Evolutionary conservation across 2,888 invertebrate genomes (phyloP), one percentile per base, ranked within the genome.

Genomic region (Malthinus seriepunctatus): DNA sequence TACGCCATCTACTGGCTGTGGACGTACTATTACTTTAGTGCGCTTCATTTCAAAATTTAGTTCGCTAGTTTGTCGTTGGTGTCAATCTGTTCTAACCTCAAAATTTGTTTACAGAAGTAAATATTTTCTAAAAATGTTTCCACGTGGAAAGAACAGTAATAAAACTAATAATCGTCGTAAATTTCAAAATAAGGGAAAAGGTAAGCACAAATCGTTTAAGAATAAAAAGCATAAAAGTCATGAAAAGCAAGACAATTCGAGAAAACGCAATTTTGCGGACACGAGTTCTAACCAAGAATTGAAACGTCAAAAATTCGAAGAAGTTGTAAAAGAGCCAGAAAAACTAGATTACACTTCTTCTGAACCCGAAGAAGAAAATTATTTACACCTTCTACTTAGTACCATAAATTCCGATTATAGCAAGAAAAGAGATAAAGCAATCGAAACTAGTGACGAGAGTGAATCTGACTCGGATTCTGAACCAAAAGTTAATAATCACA

Each of bases 371-470:
- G 64, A 65, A 59, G 51, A 67, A 46, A 67, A 72, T 61, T 60
- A 69, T 51, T 59, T 73, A 60, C 63, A 71, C 45, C 68, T 71
- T 48, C 63, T 74, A 39, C 46, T 67, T 33, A 62, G 65, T n/a
- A 71, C 73, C 44, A 73, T 74, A 42, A 63, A 63, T 46, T 66
- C 59, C 7, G 63, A 60, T 10, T 32, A 45, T 6, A 61, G 55
- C 32, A 62, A 60, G 32, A 67, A 70, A 39, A 68, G 68, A 8
- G 67, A 67, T 44, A 44, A 64, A 10, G 76, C 78, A 8, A 74
- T 78, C 60, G 78, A 78, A 44, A 79, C 78, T 34, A 78, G 78
- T 47, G 76, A 77, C 23, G 62, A 67, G 44, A 64, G 55, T 56
- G 67, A 70, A 32, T 65, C 64, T 15, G 69, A 67, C 33, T 67